Evolutionary conservation across 2,113 vertebrate genomes (phyloP).

Genomic region (Entelurus aequoreus): DNA sequence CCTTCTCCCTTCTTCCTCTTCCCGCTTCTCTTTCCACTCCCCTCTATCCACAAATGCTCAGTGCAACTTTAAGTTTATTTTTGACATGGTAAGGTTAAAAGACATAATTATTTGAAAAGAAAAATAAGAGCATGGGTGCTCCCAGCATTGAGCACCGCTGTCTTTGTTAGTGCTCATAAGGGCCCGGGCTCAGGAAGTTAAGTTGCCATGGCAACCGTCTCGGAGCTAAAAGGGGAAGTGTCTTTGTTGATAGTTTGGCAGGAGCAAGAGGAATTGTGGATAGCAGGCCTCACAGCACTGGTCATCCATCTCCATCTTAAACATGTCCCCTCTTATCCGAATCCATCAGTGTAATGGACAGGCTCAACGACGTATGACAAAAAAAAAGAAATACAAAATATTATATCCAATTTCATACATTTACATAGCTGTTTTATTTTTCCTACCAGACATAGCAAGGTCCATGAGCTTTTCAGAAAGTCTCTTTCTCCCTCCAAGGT

Average conservation of each 20-base stretch:
- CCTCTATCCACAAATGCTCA: constrained; percentile 54
- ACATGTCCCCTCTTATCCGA: constrained; percentile 31
- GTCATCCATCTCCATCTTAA: constrained; percentile 63
- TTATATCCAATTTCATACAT: background rate
- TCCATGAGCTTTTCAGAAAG: constrained; percentile 9
- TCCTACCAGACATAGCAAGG: background rate
- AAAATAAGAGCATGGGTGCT: constrained; percentile 32
- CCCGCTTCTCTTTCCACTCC: constrained; percentile 28
- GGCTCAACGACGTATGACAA: constrained; percentile 7
- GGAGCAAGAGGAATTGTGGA: constrained; percentile 55
- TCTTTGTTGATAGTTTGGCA: constrained; percentile 35
- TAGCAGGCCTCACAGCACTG: constrained; percentile 48
- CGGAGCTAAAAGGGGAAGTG: constrained; percentile 34
- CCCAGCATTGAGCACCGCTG: constrained; percentile 24
- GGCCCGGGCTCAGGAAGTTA: constrained; percentile 35
- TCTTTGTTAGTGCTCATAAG: constrained; percentile 34
- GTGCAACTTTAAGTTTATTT: constrained; percentile 27
- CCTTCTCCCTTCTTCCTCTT: constrained; percentile 13
- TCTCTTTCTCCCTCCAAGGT: constrained; percentile 6
- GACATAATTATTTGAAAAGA: constrained; percentile 28
- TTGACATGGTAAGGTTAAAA: constrained; percentile 2
- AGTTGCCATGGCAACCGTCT: constrained; percentile 46
- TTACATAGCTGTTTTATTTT: background rate
- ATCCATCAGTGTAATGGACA: constrained; percentile 15
- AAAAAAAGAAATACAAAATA: too few relatives aligned